Conservation (phyloP, 2,888 invertebrate species). For the Drosophila gaucha region DNA sequence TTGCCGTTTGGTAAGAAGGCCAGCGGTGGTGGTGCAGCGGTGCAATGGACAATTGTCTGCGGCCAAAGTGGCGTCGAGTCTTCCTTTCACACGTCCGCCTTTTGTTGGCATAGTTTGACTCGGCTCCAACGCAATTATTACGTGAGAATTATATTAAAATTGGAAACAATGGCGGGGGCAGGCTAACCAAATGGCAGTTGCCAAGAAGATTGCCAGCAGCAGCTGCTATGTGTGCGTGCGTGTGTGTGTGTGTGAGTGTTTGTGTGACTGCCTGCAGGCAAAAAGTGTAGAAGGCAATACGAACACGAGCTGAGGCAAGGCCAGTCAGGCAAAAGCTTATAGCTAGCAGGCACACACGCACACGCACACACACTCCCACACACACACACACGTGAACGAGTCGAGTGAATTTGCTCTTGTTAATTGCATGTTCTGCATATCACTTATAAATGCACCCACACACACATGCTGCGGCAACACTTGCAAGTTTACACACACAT, state of each 20-base stretch:
- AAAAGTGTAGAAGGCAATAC: constrained; percentile 47
- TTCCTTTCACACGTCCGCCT: constrained; percentile 50
- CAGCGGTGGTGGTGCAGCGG: constrained; percentile 6
- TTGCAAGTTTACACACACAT: constrained; percentile 41
- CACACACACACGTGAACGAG: constrained; percentile 17
- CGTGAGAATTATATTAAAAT: constrained; percentile 82
- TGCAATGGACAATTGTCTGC: constrained; percentile 18
- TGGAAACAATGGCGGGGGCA: constrained; percentile 72
- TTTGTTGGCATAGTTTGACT: constrained; percentile 67
- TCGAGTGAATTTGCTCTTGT: constrained; percentile 78
- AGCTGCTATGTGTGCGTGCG: constrained; percentile 4
- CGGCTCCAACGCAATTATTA: constrained; percentile 81
- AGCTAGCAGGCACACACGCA: constrained; percentile 11
- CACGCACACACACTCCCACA: no score
- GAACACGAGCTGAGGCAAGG: constrained; percentile 30
- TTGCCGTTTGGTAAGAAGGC: constrained; percentile 16
- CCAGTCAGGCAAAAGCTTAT: constrained; percentile 6
- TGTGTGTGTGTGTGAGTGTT: constrained; percentile 14
- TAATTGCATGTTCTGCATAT: constrained; percentile 83
- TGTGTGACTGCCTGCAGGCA: constrained; percentile 41
- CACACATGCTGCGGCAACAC: constrained; percentile 34
- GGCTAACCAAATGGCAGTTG: constrained; percentile 57
- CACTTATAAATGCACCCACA: constrained; percentile 76
- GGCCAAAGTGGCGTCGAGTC: constrained; percentile 3
- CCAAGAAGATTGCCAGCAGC: constrained; percentile 44